Percentiles rank a stretch among this genome's conserved stretches.
Conservation (phyloP, 2,888 invertebrate genomes). For the Lasius fuliginosus region DNA sequence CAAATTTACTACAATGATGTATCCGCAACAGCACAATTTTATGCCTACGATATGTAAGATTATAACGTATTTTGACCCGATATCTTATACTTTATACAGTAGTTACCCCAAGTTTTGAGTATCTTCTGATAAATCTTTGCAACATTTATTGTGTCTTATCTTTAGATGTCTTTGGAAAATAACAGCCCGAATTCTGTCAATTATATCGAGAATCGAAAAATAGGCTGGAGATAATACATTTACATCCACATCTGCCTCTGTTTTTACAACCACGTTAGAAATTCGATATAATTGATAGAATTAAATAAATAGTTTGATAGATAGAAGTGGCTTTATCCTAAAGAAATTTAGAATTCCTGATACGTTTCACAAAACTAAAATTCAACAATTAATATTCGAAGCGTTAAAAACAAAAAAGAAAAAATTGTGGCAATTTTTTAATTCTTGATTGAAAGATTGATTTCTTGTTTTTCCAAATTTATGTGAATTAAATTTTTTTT, state of each 20-base stretch:
- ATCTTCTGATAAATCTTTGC: conserved; percentile 13
- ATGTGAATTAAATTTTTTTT: neutral
- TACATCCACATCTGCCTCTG: neutral
- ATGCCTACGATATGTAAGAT: conserved; percentile 49
- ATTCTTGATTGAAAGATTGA: neutral
- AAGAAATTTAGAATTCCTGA: neutral
- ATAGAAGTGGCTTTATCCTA: neutral
- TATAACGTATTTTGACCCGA: conserved; percentile 29
- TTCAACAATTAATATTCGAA: neutral
- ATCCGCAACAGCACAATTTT: conserved; percentile 45
- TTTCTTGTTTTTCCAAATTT: neutral
- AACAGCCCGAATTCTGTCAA: neutral
- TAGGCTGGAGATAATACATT: neutral
- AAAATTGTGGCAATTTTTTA: neutral
- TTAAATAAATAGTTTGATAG: neutral
- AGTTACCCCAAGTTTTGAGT: conserved; percentile 9
- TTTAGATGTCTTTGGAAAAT: neutral
- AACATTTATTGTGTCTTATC: neutral
- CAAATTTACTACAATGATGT: conserved; percentile 56
- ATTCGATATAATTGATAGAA: neutral
- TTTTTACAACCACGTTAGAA: neutral
- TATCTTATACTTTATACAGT: neutral
- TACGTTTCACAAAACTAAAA: conserved; percentile 6
- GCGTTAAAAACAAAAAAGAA: neutral
- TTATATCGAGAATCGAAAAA: conserved; percentile 1